Conservation (phyloP, 2,888 invertebrate species). For the Cosmia pyralina region DNA sequence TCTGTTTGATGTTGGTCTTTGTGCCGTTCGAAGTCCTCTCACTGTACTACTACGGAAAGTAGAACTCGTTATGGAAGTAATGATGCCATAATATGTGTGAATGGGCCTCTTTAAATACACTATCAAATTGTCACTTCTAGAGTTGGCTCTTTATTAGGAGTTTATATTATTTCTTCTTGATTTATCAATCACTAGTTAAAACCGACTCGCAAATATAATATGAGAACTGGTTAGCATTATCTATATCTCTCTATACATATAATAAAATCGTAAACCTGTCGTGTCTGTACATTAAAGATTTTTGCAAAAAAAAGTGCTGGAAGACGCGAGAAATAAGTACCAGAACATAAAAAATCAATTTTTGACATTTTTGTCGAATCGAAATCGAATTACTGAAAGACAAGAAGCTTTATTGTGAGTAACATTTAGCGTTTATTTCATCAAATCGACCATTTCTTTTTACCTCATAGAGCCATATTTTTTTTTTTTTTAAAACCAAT, state of each 20-base stretch:
- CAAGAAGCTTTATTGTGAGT: too few species aligned
- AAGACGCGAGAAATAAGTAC: too few species aligned
- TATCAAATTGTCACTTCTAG: slow-evolving; percentile 24
- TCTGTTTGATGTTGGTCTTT: slow-evolving; percentile 38
- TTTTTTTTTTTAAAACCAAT: too few species aligned
- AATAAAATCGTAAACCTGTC: too few species aligned
- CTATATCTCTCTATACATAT: neutral
- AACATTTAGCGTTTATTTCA: too few species aligned
- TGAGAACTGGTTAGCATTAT: slow-evolving; percentile 36
- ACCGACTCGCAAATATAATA: slow-evolving; percentile 33
- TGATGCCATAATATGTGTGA: slow-evolving; percentile 21
- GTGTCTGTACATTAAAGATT: too few species aligned
- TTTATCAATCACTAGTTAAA: slow-evolving; percentile 37
- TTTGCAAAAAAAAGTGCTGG: too few species aligned
- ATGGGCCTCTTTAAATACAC: slow-evolving; percentile 36
- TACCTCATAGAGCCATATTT: too few species aligned
- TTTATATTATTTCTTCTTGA: slow-evolving; percentile 37
- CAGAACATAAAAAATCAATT: too few species aligned
- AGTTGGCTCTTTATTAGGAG: slow-evolving; percentile 20
- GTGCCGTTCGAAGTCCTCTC: slow-evolving; percentile 32
- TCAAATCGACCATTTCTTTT: too few species aligned
- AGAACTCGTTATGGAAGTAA: slow-evolving; percentile 26
- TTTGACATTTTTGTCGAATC: too few species aligned
- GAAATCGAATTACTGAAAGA: too few species aligned
- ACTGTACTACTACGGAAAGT: slow-evolving; percentile 36